phyloP scores from a whole-genome alignment of 1,140 invertebrate species.

The Aporrectodea caliginosa region DNA sequence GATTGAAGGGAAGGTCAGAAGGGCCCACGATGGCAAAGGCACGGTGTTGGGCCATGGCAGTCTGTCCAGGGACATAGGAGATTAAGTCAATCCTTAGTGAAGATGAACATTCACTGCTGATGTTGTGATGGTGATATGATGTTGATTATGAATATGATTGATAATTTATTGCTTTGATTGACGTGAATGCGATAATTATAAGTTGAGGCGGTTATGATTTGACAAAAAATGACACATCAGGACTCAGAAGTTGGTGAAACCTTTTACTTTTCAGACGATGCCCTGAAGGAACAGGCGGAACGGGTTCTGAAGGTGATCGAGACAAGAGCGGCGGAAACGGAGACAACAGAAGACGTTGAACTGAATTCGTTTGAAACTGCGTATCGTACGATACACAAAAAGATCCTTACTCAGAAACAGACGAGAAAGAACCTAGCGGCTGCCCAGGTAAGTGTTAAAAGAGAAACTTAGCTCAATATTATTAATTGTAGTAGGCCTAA shows the following conservation, averaged over 20 bases:
- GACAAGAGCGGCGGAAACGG: background rate
- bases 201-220: background rate
- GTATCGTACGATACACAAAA: background rate
- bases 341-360: background rate
- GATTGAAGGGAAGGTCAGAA: too few relatives aligned
- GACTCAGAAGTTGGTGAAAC: background rate
- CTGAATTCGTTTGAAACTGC: background rate
- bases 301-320: background rate
- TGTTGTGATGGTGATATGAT: too few relatives aligned
- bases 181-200: background rate
- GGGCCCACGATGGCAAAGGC: too few relatives aligned
- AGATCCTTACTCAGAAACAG: background rate
- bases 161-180: background rate
- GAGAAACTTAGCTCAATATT: background rate
- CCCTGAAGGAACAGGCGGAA: background rate
- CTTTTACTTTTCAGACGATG: background rate
- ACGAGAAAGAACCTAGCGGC: background rate
- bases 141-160: too few relatives aligned
- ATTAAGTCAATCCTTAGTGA: too few relatives aligned
- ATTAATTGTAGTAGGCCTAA: too few relatives aligned
- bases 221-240: background rate
- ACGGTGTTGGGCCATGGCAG: too few relatives aligned
- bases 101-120: too few relatives aligned
- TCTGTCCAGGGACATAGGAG: too few relatives aligned
- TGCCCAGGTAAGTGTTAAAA: background rate